Evolutionary conservation across 2,797 vertebrate species (phyloP).

Genomic region (Sibirionetta formosa): DNA sequence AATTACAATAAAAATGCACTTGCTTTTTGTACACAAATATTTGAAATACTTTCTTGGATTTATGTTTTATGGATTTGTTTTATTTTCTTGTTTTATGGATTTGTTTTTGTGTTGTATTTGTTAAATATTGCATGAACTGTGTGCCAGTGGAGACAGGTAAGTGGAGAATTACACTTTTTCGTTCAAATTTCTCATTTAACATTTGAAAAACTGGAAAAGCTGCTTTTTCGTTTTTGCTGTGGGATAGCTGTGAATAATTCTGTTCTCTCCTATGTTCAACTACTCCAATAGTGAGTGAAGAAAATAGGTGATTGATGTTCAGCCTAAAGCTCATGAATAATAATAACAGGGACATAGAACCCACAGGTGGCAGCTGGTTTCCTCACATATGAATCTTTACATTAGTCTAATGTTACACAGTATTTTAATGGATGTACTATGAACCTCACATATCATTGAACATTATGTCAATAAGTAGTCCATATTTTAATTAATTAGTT

Average conservation of each 20-base stretch:
- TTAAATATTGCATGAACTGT: background rate
- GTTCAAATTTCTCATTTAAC: background rate
- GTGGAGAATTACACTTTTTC: background rate
- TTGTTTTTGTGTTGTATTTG: rapidly evolving
- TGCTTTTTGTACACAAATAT: background rate
- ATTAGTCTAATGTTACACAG: background rate
- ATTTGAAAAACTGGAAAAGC: background rate
- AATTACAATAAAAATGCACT: background rate
- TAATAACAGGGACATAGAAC: background rate
- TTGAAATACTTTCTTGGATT: background rate
- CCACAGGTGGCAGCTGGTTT: background rate
- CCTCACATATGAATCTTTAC: background rate
- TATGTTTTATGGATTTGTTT: background rate
- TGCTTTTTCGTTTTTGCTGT: rapidly evolving
- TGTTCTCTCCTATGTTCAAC: background rate
- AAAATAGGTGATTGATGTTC: background rate
- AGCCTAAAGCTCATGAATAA: slow-evolving; percentile 8
- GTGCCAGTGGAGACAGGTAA: background rate
- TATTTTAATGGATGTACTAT: background rate
- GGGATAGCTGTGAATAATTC: background rate
- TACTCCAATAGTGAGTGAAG: background rate
- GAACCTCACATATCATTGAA: background rate
- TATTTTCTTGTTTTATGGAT: background rate
- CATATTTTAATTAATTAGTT: background rate
- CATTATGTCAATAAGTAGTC: background rate